Base-by-base conservation (phyloP, 2,888 invertebrate genomes). In the Dusona sp. region DNA sequence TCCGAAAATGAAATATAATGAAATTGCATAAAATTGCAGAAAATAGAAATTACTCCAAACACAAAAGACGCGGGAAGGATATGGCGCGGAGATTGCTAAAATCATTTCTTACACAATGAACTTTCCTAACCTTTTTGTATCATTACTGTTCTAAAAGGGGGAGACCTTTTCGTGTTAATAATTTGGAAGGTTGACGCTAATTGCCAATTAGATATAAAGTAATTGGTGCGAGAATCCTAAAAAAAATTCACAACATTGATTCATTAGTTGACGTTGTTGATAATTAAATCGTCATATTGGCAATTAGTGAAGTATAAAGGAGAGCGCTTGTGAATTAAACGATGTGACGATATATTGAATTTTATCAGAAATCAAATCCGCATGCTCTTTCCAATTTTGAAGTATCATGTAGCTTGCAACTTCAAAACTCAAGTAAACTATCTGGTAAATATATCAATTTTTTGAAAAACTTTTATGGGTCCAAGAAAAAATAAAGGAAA, bases 201-300 rank as follows among this genome's bases (percentile, higher is more conserved):
- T 80, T 80, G 73, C 80, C 73, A 80, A 80, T 80, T 73, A 80
- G 64, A 36, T 33, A 38, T 79, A 11, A 25, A 79, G 25, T 80
- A 73, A 65, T 80, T 65, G 73, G 73, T 42, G n/a, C 57, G 38
- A 57, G 51, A 22, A 54, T 72, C 22, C 25, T 29, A 29, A 29
- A 19, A 22, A 57, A 74, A 74, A 54, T 25, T 68, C 3, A 29
- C 61, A 29, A 29, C 13, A 16, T 6, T 22, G n/a, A 54, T 29
- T 29, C 7, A 29, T 16, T 16, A 29, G 29, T 57, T 13, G 3
- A 57, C 57, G 25, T 61, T 9, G 16, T 61, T 29, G 29, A 29
- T 29, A 61, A 29, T 61, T 61, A 29, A 29, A 2, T 4, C 29
- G 16, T 61, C 29, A 29, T 11, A 7, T 61, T 29, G 29, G 29